phyloP scores from a whole-genome alignment of 2,113 vertebrate genomes.

The Podarcis raffonei region DNA sequence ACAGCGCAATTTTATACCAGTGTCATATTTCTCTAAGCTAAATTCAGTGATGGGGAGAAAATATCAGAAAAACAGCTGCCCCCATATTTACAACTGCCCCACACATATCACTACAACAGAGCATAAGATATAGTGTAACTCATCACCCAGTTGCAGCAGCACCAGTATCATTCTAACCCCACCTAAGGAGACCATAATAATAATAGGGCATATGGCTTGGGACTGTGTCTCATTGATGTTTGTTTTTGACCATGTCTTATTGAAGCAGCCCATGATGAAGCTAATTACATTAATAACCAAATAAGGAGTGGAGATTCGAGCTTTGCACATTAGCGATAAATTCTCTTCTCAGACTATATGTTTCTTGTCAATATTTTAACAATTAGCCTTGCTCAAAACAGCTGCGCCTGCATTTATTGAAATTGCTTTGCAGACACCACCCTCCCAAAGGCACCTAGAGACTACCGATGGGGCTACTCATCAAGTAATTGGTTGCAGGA shows the following conservation, averaged over 20 bases:
- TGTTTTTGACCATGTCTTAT: slow-evolving; percentile 23
- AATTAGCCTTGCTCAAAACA: slow-evolving; percentile 37
- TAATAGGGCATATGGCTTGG: no score
- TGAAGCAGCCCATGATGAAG: slow-evolving; percentile 24
- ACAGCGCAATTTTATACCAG: no score
- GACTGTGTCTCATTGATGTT: background rate
- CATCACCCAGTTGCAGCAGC: no score
- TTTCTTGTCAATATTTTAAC: slow-evolving; percentile 37
- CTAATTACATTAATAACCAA: slow-evolving; percentile 63
- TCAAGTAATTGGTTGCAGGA: background rate
- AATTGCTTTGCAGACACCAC: background rate
- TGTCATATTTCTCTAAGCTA: no score
- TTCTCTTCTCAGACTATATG: slow-evolving; percentile 53
- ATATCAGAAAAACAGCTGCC: no score
- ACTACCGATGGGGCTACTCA: background rate
- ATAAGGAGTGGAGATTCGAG: slow-evolving; percentile 48
- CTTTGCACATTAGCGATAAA: slow-evolving; percentile 50
- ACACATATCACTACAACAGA: no score
- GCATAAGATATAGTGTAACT: no score
- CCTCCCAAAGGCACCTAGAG: background rate
- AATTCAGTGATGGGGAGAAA: no score
- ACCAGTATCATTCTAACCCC: no score
- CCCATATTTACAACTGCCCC: no score
- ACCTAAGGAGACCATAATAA: no score
- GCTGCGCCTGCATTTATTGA: background rate